Base-by-base conservation (phyloP, 2,797 vertebrate species). In the Aviceda leuphotes region DNA sequence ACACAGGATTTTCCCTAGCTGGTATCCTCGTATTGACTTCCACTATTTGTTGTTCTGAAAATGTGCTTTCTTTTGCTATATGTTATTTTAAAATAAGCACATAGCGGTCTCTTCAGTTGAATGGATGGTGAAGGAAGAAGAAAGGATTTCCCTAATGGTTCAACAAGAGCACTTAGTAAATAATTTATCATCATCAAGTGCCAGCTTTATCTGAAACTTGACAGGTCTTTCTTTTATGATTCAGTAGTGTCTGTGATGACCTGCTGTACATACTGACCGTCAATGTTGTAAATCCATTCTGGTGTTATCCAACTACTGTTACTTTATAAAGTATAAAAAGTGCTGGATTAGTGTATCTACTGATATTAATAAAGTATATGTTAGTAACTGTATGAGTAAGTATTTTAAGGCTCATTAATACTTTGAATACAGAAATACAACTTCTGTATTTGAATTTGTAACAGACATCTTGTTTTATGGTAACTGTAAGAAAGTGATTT, bases 401-500 rank as follows among this genome's bases (percentile, higher is more conserved):
- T 88, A 77, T 83, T 80, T 87, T 89, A 87, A 85, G 54, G 39
- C 30, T 92, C 59, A 59, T 89, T 94, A 87, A 72, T 89, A 85
- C 72, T 82, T 87, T 39, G 66, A 87, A 50, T 56, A 46, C 18
- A 87, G 80, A 87, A 92, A 68, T 55, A 44, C 11, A 82, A 39
- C 96, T 94, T 90, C 87, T 95, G 65, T 58, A 78, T 94, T 82
- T 59, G 65, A 81, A 93, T 95, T 95, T 61, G 76, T 85, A 97
- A 92, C 92, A 97, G 96, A 89, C 78, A 84, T 96, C 89, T 97
- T 97, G 93, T 95, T 98, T 91, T 98, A 93, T 93, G 87, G 86
- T 92, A 96, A 95, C 92, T 81, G 63, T 59, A 86, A 97, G 95
- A 95, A 97, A 98, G 95, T 94, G 92, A 97, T 98, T 98, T 98